Base-by-base conservation (phyloP, 2,113 vertebrate genomes). In the Macrotus californicus region DNA sequence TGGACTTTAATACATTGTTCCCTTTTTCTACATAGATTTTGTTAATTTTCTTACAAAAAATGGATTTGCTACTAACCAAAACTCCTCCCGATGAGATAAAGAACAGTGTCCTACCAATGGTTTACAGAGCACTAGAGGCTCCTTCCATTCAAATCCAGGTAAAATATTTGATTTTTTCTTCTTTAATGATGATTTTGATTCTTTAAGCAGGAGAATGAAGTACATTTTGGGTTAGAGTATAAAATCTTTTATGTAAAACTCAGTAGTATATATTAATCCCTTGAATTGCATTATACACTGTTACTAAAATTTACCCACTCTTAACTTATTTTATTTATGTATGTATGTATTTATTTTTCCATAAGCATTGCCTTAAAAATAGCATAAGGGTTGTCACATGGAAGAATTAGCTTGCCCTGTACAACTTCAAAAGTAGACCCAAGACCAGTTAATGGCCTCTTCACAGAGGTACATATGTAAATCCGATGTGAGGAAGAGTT, bases 121-220 rank as follows among this genome's bases (percentile, higher is more conserved):
- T 99, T 91, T 99, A 99, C 97, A 98, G 99, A 98, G 99, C 99
- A 18, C 98, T 99, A 89, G 99, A 99, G 97, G 99, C 99, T 21
- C 99, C 99, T 8, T 99, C 99, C 73, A 99, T 99, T 96, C 99
- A 99, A 98, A 99, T 99, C 79, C 99, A 99, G 99, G 99, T 99
- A 97, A 7, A n/a, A 14, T 84, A 66, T 67, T 80, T 89, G 36
- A 21, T 39, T 75, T 81, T 64, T 76, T 81, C 85, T 39, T 41
- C n/a, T 91, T 88, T 85, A n/a, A 36, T 94, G 54, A 29, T 50
- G 50, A 52, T 41, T 94, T 83, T 93, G 41, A 72, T 80, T 96
- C 6, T 79, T 79, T 82, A 94, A 61, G 41, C 39, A 73, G 80
- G 79, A 91, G 61, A 94, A 73, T 46, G 5, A 92, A 12, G 5